Evolutionary conservation across 2,113 vertebrate species (phyloP).

Genomic region (Cyanocitta stelleri): DNA sequence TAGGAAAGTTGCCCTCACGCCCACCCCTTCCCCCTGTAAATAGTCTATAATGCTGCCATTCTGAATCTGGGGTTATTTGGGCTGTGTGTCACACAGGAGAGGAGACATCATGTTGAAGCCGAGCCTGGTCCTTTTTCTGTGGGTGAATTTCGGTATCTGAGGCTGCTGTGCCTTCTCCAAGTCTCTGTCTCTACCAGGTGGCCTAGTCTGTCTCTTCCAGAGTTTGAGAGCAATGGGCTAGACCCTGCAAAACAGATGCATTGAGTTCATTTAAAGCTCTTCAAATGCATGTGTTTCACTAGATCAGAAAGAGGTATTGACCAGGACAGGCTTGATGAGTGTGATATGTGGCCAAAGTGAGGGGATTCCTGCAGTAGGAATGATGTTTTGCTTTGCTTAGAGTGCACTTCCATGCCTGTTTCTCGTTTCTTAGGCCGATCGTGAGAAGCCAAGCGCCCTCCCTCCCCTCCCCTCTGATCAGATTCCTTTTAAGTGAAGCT

Average conservation of each 20-base stretch:
- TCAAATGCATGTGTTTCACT: background rate
- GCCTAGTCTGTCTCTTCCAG: background rate
- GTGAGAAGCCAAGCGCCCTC: slow-evolving; percentile 9
- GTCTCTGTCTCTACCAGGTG: background rate
- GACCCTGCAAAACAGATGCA: background rate
- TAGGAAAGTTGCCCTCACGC: background rate
- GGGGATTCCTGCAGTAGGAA: background rate
- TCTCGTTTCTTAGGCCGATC: background rate
- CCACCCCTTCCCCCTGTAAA: background rate
- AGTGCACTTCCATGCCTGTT: background rate
- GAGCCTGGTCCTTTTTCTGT: background rate
- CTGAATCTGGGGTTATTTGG: background rate
- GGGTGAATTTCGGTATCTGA: background rate
- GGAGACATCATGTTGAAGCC: background rate
- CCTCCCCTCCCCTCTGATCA: background rate
- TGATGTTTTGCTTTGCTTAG: background rate
- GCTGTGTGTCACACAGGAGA: background rate
- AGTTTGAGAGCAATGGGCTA: background rate
- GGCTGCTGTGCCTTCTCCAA: background rate
- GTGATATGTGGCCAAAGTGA: background rate
- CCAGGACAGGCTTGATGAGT: background rate
- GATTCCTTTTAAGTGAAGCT: slow-evolving; percentile 19
- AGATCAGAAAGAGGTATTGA: background rate
- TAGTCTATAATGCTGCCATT: fast-evolving
- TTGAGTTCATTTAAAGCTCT: background rate